Evolutionary conservation across 2,888 invertebrate genomes (phyloP).

Genomic region (Auanema sp.): DNA sequence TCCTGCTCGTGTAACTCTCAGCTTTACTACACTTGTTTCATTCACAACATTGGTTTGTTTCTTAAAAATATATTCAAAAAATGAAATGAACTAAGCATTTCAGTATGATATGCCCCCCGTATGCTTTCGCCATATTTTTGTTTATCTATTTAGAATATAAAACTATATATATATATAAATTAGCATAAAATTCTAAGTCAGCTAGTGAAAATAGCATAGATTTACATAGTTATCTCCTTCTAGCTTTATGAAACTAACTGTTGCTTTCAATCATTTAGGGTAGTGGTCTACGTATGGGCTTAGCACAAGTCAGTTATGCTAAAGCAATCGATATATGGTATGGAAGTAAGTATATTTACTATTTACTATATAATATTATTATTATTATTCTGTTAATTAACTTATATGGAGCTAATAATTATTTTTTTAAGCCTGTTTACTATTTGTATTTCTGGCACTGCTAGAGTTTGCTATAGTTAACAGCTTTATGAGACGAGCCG

Average conservation of each 20-base stretch:
- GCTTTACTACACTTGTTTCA: slow-evolving; percentile 61
- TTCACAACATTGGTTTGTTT: slow-evolving; percentile 47
- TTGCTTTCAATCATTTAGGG: slow-evolving; percentile 27
- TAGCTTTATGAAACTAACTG: too few relatives aligned
- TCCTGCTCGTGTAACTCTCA: slow-evolving; percentile 61
- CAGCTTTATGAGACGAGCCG: slow-evolving; percentile 56
- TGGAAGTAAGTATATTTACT: slow-evolving; percentile 44
- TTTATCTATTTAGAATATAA: too few relatives aligned
- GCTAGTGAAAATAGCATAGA: too few relatives aligned
- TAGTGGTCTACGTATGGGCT: slow-evolving; percentile 56
- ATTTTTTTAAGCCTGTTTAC: slow-evolving; percentile 51
- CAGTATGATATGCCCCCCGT: too few relatives aligned
- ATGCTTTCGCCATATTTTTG: too few relatives aligned
- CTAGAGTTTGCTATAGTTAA: slow-evolving; percentile 60
- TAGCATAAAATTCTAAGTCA: too few relatives aligned
- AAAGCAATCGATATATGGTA: slow-evolving; percentile 61
- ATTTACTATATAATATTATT: background rate
- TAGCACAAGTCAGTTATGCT: slow-evolving; percentile 56
- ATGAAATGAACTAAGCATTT: too few relatives aligned
- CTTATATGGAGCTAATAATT: background rate
- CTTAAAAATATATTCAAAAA: too few relatives aligned
- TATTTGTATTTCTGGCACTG: slow-evolving; percentile 60
- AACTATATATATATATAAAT: too few relatives aligned
- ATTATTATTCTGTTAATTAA: background rate
- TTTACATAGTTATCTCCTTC: too few relatives aligned